These are phyloP conservation scores for Drosophila algonquin DNA, from an alignment of 2,888 invertebrate genomes.

Conservation along the genomic window DNA sequence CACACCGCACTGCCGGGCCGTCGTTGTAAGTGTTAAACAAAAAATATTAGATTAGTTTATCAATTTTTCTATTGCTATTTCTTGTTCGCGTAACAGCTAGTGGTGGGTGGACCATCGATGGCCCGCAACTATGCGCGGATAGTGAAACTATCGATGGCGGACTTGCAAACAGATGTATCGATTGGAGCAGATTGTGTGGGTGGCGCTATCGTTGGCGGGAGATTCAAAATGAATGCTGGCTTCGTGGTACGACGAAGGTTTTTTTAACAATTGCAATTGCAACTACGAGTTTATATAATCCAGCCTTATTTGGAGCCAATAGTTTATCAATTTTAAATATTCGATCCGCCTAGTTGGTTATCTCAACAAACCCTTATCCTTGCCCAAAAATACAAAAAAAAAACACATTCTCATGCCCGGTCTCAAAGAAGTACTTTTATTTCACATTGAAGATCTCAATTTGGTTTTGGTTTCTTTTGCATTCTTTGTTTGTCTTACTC, in stretches of 20 bases:
- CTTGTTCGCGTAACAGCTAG: slow-evolving; percentile 15
- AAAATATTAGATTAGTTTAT: slow-evolving; percentile 41
- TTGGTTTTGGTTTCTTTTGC: slow-evolving; percentile 48
- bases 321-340: too few relatives aligned
- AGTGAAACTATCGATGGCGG: too few relatives aligned
- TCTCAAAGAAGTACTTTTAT: slow-evolving; percentile 54
- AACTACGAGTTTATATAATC: too few relatives aligned
- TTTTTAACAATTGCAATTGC: too few relatives aligned
- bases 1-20: slow-evolving; percentile 39
- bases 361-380: background rate
- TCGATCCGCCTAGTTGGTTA: too few relatives aligned
- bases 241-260: too few relatives aligned
- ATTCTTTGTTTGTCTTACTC: slow-evolving; percentile 49
- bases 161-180: too few relatives aligned
- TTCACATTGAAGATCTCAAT: slow-evolving; percentile 72
- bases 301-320: too few relatives aligned
- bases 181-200: too few relatives aligned
- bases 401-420: slow-evolving; percentile 8
- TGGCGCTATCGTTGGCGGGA: too few relatives aligned
- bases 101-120: slow-evolving; percentile 1
- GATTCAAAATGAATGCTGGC: too few relatives aligned
- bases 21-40: slow-evolving; percentile 43
- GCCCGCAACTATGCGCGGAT: too few relatives aligned
- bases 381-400: background rate
- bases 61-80: slow-evolving; percentile 30